Base-by-base conservation (phyloP, 1,140 invertebrate species). In the Potamilus streckersoni region DNA sequence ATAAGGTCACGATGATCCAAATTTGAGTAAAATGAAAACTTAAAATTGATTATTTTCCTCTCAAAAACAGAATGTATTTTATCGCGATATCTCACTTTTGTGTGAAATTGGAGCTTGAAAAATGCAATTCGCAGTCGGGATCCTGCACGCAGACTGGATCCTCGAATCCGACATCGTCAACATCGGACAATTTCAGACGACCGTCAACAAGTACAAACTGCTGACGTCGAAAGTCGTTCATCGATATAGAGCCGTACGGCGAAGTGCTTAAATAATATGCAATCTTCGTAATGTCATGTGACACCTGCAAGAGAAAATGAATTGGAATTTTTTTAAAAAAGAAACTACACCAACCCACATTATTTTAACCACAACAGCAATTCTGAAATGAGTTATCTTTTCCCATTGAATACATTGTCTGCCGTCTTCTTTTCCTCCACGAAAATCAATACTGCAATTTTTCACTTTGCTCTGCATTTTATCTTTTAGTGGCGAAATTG, bases 141-240 rank as follows among this genome's bases (percentile, higher is more conserved):
- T 86, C 76, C 0, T 67, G 65, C 12, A 38, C 56, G 77, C 91
- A 92, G 19, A 49, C 20, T 16, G 88, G 90, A 71, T 91, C 90
- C 11, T 82, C 82, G 56, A 92, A 85, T 0, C 88, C 87, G 12
- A 91, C 78, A 76, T 92, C 91, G 80, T 92, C 91, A 6, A 91
- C 88, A 80, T 92, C 91, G 4, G 91, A 88, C 31, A 92, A 79
- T 74, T 92, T 92, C 3, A 91, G 80, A 14, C 81, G 76, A 17
- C 90, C 90, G 72, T 87, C 80, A 38, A 91, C 89, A 8, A 91
- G 71, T 17, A 92, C 90, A 80, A 92, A 92, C 81, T 92, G 91
- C 79, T 91, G 89, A 2, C 90, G 83, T 69, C 90, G 84, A 74
- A 91, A 91, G 80, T 92, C 91, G 76, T 90, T 91, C 81, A 92